Percentiles rank a stretch among this genome's conserved stretches.
Conservation (phyloP, 2,797 vertebrate species). For the Oreonectes daqikongensis region DNA sequence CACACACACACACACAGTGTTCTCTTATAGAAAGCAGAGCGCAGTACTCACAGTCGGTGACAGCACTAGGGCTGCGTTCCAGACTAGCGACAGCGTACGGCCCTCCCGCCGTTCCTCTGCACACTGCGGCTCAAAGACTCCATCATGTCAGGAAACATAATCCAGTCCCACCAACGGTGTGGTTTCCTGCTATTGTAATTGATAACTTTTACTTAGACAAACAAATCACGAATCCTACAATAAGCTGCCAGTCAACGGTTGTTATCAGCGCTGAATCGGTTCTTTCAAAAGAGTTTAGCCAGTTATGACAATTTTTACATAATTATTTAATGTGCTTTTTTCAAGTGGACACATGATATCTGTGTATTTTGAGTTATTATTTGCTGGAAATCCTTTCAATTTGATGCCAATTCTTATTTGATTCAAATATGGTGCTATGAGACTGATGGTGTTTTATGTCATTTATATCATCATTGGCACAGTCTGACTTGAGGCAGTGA, state of each 20-base stretch:
- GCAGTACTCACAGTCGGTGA: constrained; percentile 46
- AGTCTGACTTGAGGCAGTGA: too few species aligned
- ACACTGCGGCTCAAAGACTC: constrained; percentile 27
- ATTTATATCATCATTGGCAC: too few species aligned
- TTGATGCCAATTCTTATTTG: background rate
- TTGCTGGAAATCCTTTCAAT: too few species aligned
- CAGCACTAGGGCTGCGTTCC: constrained; percentile 44
- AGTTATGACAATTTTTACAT: too few species aligned
- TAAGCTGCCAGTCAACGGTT: constrained; percentile 1
- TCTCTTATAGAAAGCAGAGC: constrained; percentile 67
- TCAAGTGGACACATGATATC: background rate
- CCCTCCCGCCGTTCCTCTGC: constrained; percentile 23
- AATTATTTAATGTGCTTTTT: too few species aligned
- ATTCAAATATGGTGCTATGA: too few species aligned
- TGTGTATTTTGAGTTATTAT: background rate
- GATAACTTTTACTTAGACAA: constrained; percentile 41
- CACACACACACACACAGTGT: constrained; percentile 54
- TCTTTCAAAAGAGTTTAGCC: constrained; percentile 1
- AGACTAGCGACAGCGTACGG: constrained; percentile 20
- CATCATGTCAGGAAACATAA: constrained; percentile 32
- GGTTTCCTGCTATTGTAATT: constrained; percentile 34
- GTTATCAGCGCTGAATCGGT: constrained; percentile 16
- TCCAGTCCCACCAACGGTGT: constrained; percentile 23
- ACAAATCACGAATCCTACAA: constrained; percentile 1
- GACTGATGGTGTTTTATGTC: background rate